phyloP scores from a whole-genome alignment of 64 coral and sea anemone genomes.

The Dendronephthya gigantea region DNA sequence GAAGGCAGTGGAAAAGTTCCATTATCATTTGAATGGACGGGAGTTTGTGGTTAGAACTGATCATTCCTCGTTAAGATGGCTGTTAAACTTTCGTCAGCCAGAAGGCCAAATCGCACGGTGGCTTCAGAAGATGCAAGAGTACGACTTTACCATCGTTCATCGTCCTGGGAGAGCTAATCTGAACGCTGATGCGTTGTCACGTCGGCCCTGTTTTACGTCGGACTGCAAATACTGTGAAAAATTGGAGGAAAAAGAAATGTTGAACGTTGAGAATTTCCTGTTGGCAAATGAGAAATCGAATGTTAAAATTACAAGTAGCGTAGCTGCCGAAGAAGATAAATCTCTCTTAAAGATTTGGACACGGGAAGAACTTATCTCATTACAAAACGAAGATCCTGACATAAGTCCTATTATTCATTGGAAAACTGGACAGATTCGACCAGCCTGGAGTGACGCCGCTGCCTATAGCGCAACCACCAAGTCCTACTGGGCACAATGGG shows the following conservation, averaged over 20 bases:
- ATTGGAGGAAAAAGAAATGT: not conserved
- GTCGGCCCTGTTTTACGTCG: not conserved
- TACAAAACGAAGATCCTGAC: not conserved
- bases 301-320: no score
- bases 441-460: not conserved
- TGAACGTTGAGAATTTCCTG: not conserved
- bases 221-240: not conserved
- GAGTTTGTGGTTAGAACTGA: constrained; percentile 26
- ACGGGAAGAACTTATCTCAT: no score
- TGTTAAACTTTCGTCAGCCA: not conserved
- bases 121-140: not conserved
- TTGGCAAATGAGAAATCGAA: no score
- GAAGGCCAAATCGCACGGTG: not conserved
- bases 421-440: not conserved
- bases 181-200: no score
- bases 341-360: no score
- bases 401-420: not conserved
- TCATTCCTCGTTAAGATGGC: constrained; percentile 39
- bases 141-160: no score
- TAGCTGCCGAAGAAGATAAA: no score
- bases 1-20: not conserved
- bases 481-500: not conserved
- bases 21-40: constrained; percentile 16
- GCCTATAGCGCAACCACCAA: not conserved
- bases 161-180: no score